Evolutionary conservation across 2,797 vertebrate genomes (phyloP).

Genomic region (Monodelphis domestica): DNA sequence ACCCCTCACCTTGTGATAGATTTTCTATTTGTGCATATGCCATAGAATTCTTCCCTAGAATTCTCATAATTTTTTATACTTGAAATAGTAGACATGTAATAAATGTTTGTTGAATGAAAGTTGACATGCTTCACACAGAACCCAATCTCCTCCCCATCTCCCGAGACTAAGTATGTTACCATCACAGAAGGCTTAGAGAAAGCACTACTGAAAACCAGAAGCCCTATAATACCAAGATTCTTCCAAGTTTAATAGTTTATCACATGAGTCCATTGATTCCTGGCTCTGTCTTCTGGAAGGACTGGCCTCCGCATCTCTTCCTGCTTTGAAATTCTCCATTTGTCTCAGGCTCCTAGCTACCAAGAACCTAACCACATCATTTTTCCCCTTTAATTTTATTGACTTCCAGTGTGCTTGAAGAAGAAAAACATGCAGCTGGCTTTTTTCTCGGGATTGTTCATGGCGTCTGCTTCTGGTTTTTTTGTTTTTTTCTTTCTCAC

Average conservation of each 20-base stretch:
- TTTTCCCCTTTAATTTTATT: background rate
- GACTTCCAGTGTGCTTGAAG: slow-evolving; percentile 16
- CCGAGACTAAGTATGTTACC: background rate
- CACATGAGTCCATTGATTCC: background rate
- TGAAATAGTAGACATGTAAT: background rate
- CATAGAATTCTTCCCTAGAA: background rate
- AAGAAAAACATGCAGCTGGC: slow-evolving; percentile 43
- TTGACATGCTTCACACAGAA: background rate
- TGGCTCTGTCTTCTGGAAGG: background rate
- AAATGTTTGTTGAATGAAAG: background rate
- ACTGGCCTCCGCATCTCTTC: background rate
- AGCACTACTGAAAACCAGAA: background rate
- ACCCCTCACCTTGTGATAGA: background rate
- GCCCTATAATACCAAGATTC: background rate
- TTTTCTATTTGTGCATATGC: background rate
- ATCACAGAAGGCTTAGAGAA: too few species aligned
- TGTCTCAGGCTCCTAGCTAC: slow-evolving; percentile 13
- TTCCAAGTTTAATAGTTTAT: background rate
- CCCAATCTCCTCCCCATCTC: background rate
- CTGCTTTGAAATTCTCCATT: slow-evolving; percentile 33
- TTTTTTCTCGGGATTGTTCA: slow-evolving; percentile 44
- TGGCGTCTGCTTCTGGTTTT: slow-evolving; percentile 49
- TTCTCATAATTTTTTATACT: background rate
- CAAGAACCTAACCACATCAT: background rate
- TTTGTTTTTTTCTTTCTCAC: slow-evolving; percentile 12